phyloP scores from a whole-genome alignment of 2,888 invertebrate genomes.

The Pseudococcus jackbeardsleyi region DNA sequence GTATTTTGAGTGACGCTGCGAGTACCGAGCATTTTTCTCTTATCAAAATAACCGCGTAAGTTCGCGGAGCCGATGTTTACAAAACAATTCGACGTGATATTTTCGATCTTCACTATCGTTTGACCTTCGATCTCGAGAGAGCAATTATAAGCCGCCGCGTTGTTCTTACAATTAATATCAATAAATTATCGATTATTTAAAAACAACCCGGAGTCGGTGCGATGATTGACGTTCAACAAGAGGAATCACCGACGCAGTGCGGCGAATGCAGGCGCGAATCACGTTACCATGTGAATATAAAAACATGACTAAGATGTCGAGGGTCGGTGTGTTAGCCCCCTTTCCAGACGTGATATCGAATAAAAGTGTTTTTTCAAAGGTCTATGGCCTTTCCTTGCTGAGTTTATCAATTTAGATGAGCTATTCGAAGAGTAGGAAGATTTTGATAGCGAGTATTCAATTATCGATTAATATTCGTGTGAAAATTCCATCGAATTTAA shows the following conservation, averaged over 20 bases:
- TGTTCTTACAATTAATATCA: background rate
- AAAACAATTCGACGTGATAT: conserved; percentile 30
- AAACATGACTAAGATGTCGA: background rate
- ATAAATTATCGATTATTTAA: conserved; percentile 27
- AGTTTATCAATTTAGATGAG: background rate
- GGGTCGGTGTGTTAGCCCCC: background rate
- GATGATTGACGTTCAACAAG: background rate
- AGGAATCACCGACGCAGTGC: background rate
- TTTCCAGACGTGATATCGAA: background rate
- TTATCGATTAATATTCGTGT: background rate
- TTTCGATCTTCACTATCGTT: background rate
- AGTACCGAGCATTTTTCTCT: conserved; percentile 7
- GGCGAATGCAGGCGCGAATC: background rate
- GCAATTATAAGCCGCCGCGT: background rate
- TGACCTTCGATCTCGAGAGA: conserved; percentile 7
- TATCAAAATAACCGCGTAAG: background rate
- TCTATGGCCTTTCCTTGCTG: background rate
- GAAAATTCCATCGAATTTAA: background rate
- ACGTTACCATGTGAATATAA: background rate
- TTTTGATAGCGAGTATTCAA: background rate
- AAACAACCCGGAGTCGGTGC: background rate
- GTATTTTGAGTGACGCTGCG: background rate
- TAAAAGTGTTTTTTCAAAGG: background rate
- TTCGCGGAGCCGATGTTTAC: background rate
- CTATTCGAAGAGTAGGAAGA: background rate